These are phyloP conservation scores for Cosmia pyralina DNA, from an alignment of 2,888 invertebrate genomes.

Conservation along the genomic window DNA sequence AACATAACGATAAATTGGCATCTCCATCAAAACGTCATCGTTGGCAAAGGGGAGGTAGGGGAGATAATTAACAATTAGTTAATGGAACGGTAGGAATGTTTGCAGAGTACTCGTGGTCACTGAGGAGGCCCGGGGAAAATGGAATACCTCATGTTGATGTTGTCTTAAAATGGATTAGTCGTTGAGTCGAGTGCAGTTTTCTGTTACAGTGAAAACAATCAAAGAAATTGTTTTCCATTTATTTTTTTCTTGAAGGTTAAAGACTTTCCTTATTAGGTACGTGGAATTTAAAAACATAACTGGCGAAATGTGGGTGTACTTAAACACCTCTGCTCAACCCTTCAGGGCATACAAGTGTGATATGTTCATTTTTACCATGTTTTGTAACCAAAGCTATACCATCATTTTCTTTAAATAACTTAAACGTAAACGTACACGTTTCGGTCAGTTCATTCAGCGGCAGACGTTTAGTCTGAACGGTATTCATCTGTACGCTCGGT, in stretches of 20 bases:
- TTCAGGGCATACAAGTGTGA: neutral
- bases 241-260: neutral
- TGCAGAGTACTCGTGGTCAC: constrained; percentile 69
- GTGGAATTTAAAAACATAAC: neutral
- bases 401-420: neutral
- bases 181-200: constrained; percentile 58
- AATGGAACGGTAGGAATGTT: constrained; percentile 78
- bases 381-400: neutral
- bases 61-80: constrained; percentile 85
- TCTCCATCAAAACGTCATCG: constrained; percentile 79
- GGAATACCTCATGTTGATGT: constrained; percentile 65
- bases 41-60: constrained; percentile 61
- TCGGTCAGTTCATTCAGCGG: constrained; percentile 3
- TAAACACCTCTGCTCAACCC: neutral
- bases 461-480: constrained; percentile 9
- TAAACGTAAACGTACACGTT: constrained; percentile 3
- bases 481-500: constrained; percentile 42
- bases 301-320: too few relatives aligned
- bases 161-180: constrained; percentile 67
- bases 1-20: constrained; percentile 67
- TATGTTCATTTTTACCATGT: neutral
- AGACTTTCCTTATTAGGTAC: neutral
- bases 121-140: constrained; percentile 63
- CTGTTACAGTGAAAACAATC: constrained; percentile 42
- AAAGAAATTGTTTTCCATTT: constrained; percentile 17